Evolutionary conservation across 2,797 vertebrate species (phyloP), one percentile per base, ranked within the genome.

Genomic region (Champsocephalus esox): DNA sequence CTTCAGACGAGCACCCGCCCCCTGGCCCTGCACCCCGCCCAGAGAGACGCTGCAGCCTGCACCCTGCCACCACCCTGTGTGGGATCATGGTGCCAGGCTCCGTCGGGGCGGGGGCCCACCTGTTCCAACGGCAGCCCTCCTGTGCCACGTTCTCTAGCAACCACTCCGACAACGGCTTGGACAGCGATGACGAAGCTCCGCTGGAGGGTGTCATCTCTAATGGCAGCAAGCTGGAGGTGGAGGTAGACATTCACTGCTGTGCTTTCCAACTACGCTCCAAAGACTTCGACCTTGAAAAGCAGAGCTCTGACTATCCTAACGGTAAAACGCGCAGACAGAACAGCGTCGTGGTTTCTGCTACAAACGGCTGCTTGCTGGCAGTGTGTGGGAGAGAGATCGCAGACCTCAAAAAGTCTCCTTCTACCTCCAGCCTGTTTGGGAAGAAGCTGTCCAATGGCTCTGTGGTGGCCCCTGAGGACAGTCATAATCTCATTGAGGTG

Each of bases 391-490:
- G 95, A 84, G 97, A 98, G 83, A 96, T 94, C 34, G 91, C 94
- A 1, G 97, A 98, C 84, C 93, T 99, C 6, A 97, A 98, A 86
- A 97, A 98, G 86, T 98, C 97, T 43, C 95, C 96, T 28, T 99
- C 98, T 65, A 96, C 96, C 0, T 96, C 94, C 78, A 98, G 96
- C 84, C 93, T 99, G 32, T 97, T 98, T 70, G 96, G 96, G 60
- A 99, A 99, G 91, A 99, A 99, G 83, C 95, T 98, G 65, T 97
- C 96, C 70, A 99, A 99, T 11, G 98, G 98, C 84, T 99, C 98
- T 0, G 95, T 99, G 38, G 98, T 99, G 28, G 97, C 96, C 71
- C 95, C 96, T 1, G 97, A 98, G 90, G 97, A 99, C 68, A 98
- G 97, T 81, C 96, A 98, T 78, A 98, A 99, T 86, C 94, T 99